Base-by-base conservation (phyloP, 2,113 vertebrate genomes). In the Rhabdornis inornatus region DNA sequence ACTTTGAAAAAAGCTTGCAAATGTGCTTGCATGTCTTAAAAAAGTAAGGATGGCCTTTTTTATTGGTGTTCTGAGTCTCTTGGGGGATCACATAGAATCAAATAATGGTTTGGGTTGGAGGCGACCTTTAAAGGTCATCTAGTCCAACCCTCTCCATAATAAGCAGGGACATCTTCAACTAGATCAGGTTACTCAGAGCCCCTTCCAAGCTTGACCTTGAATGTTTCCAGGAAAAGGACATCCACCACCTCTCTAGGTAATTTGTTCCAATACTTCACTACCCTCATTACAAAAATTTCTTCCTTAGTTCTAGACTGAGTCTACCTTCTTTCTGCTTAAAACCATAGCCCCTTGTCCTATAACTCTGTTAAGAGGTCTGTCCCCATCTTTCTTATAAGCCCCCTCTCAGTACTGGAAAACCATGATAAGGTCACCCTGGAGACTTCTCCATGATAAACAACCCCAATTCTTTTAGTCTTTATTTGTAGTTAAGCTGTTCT, bases 371-470 rank as follows among this genome's bases (percentile, higher is more conserved):
- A 53, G 47, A 55, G 5, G 3, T 59, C 6, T 65, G 14, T 42
- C 12, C 3, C 7, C 5, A 18, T 42, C 10, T 44, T 61, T 77
- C 4, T 30, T 37, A 4, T 6, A 45, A 35, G 3, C 13, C 12
- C 3, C 2, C 8, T 61, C 35, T n/a, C n/a, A 11, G 35, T 55
- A 30, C 6, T 53, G 24, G 28, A 87, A 52, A 35, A 25, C 17
- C 1, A 2, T 4, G 1, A 2, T 53, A 44, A 64, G 3, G 9
- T 70, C 17, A 61, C 11, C 5, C 11, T 2, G 2, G 8, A 64
- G 14, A 44, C 24, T 59, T n/a, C n/a, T 59, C 5, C 16, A 40
- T 19, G 33, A 39, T 65, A 5, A 78, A 7, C 13, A 47, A 11
- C 13, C 3, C 4, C 21, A 60, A 3, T 40, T 61, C 28, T 55